Evolutionary conservation across 2,797 vertebrate species (phyloP).

Genomic region (Crax fasciolata): DNA sequence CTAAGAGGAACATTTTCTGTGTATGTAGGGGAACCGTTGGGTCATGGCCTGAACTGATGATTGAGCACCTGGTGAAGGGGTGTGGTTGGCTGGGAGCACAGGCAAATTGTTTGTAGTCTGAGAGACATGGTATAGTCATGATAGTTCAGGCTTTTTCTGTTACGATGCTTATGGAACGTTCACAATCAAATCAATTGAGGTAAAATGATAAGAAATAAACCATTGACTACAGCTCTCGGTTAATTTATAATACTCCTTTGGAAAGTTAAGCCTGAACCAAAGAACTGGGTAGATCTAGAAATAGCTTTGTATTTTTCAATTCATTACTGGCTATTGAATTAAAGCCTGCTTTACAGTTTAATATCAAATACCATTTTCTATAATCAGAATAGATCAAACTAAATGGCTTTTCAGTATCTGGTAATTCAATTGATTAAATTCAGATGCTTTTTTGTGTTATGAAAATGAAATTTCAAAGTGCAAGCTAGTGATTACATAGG

Average conservation of each 20-base stretch:
- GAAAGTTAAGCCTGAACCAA: constrained; percentile 15
- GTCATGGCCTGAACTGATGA: too few species aligned
- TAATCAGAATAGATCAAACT: constrained; percentile 33
- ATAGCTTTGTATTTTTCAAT: constrained; percentile 16
- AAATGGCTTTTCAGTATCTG: constrained; percentile 28
- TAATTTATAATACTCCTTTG: constrained; percentile 14
- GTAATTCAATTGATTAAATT: constrained; percentile 60
- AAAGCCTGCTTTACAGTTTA: constrained; percentile 33
- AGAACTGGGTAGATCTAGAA: constrained; percentile 11
- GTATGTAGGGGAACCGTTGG: too few species aligned
- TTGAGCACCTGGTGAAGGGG: too few species aligned
- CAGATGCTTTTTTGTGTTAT: constrained; percentile 6
- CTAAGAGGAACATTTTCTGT: neutral
- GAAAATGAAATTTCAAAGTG: constrained; percentile 56
- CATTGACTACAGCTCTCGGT: neutral
- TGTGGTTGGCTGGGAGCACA: too few species aligned
- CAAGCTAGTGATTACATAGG: neutral
- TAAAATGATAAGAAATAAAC: constrained; percentile 24
- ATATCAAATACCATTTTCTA: constrained; percentile 42
- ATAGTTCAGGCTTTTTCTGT: too few species aligned
- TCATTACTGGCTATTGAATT: constrained; percentile 55
- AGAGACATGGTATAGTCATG: too few species aligned
- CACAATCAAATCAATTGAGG: neutral
- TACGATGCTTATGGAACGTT: neutral
- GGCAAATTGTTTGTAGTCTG: too few species aligned